Base-by-base conservation (phyloP, 2,113 vertebrate species). In the Erythrocercus mccallii region DNA sequence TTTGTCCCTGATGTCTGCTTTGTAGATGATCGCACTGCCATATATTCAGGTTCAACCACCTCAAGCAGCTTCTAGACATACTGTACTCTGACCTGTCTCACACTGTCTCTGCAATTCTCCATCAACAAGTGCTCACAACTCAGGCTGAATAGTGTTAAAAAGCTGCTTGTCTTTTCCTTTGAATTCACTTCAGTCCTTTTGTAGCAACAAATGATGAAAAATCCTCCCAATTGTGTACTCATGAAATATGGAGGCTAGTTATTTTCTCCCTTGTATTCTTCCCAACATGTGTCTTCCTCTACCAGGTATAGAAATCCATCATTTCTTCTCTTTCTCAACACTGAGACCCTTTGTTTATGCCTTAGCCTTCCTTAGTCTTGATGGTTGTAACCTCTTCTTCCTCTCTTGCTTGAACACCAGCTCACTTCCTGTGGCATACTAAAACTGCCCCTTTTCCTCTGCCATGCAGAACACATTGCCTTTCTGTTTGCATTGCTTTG, bases 141-240 rank as follows among this genome's bases (percentile, higher is more conserved):
- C 62, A 86, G 71, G 33, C 50, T 90, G 73, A 94, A 51, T 51
- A 72, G 80, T 70, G 68, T 86, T 87, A 57, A 95, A 60, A 94
- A 93, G 12, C 84, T 85, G 11, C 54, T 86, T 92, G 58, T 82
- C 78, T 85, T 91, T 94, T 73, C 53, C 85, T 83, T 86, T 92
- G 74, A 90, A 64, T 88, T 89, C 50, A 57, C 71, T 93, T 90
- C 4, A 1, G 56, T 77, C 85, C 90, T 88, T 90, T 80, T 73
- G 93, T 80, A 51, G 31, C 50, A 82, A 33, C 38, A 83, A 80
- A 90, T 82, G 51, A 93, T 61, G 37, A 83, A 90, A 97, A 73
- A 73, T 70, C 60, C 17, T 90, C 27, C 35, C 12, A 47, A 93
- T 86, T 81, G 37, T 12, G 31, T 66, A 47, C 33, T 66, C 4